Percentiles rank a stretch among this genome's conserved stretches.
Evolutionary conservation across 2,888 invertebrate genomes (phyloP).

Genomic region (Diabrotica balteata): DNA sequence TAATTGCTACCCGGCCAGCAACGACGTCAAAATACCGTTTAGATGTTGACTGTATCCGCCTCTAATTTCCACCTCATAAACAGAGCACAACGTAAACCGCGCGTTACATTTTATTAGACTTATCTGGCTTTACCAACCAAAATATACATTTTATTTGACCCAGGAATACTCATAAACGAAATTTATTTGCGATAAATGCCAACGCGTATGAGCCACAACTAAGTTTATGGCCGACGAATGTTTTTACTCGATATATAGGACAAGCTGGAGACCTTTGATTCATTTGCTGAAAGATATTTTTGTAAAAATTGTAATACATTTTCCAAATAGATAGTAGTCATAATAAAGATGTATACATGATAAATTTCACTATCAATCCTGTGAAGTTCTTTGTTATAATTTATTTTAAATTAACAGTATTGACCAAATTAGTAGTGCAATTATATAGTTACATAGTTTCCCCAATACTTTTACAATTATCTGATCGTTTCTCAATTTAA

Average conservation of each 20-base stretch:
- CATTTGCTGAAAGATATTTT: no score
- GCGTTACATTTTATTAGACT: constrained; percentile 26
- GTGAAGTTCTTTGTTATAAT: no score
- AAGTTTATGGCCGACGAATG: constrained; percentile 7
- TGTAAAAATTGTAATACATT: no score
- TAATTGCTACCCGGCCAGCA: constrained; percentile 15
- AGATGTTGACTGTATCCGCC: constrained; percentile 7
- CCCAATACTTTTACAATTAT: no score
- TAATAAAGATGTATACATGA: no score
- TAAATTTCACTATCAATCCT: no score
- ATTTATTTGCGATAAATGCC: constrained; percentile 33
- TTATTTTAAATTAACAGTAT: no score
- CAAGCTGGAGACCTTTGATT: neutral
- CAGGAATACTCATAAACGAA: constrained; percentile 32
- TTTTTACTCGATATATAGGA: neutral
- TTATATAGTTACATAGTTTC: no score
- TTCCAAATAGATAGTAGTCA: no score
- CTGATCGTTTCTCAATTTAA: no score
- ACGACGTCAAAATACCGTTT: constrained; percentile 9
- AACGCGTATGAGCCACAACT: constrained; percentile 26
- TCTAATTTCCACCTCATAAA: constrained; percentile 28
- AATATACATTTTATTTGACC: constrained; percentile 29
- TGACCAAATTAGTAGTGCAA: no score
- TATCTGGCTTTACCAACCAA: constrained; percentile 27
- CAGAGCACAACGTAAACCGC: constrained; percentile 23